phyloP scores from a whole-genome alignment of 2,888 invertebrate genomes.

The Nomada fabriciana region DNA sequence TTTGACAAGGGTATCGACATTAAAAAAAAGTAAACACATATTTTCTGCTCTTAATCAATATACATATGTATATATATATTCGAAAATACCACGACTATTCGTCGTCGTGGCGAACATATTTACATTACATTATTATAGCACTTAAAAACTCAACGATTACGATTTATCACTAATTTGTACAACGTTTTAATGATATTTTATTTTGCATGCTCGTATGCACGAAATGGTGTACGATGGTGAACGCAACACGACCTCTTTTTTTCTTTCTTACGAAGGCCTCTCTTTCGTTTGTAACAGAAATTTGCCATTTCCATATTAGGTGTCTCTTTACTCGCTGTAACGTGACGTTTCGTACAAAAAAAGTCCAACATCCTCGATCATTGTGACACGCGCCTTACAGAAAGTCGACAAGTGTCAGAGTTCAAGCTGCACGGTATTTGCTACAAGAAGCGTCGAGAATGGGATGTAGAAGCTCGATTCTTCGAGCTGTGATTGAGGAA shows the following conservation, averaged over 20 bases:
- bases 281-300: background rate
- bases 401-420: background rate
- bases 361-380: slow-evolving; percentile 27
- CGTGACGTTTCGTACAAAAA: slow-evolving; percentile 10
- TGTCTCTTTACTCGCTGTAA: slow-evolving; percentile 36
- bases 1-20: background rate
- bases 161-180: slow-evolving; percentile 74
- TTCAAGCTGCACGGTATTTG: background rate
- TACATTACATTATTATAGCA: slow-evolving; percentile 63
- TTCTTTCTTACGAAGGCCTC: background rate
- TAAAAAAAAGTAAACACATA: slow-evolving; percentile 74
- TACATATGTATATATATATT: slow-evolving; percentile 70
- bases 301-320: slow-evolving; percentile 11
- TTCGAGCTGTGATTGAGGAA: background rate
- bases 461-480: background rate
- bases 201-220: slow-evolving; percentile 36
- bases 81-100: slow-evolving; percentile 68
- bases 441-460: background rate
- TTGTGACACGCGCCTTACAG: background rate
- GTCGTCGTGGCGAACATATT: slow-evolving; percentile 75
- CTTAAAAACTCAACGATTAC: slow-evolving; percentile 59
- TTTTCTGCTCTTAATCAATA: slow-evolving; percentile 70
- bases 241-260: slow-evolving; percentile 14
- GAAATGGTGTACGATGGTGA: background rate
- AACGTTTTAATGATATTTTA: slow-evolving; percentile 64